phyloP scores from a whole-genome alignment of 2,113 vertebrate genomes.

The Pheucticus melanocephalus region DNA sequence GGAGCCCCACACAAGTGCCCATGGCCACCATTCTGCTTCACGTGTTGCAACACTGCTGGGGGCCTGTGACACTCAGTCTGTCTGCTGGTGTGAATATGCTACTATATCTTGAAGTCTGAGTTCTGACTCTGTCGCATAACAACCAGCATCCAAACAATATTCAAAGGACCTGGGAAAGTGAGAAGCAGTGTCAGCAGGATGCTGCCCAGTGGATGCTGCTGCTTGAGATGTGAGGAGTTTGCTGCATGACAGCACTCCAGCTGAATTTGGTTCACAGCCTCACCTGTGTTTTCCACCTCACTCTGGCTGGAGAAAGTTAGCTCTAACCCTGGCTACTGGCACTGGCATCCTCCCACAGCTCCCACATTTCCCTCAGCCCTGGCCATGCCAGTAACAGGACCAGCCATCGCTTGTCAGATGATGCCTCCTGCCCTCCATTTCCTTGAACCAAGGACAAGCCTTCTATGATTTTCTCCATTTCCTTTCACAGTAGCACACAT shows the following conservation, averaged over 20 bases:
- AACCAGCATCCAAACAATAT: background rate
- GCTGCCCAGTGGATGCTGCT: background rate
- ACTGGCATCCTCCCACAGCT: background rate
- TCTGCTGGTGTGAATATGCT: background rate
- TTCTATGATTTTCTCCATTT: background rate
- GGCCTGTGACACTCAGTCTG: background rate
- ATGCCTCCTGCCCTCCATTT: rapidly evolving
- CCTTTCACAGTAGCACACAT: background rate
- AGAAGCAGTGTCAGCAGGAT: background rate
- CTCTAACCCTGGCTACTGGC: background rate
- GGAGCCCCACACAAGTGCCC: background rate
- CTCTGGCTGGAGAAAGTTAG: background rate
- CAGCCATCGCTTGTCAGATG: background rate
- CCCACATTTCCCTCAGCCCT: background rate
- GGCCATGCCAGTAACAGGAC: background rate
- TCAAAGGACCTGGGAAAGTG: background rate
- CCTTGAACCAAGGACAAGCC: background rate
- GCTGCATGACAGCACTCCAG: background rate
- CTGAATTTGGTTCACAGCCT: background rate
- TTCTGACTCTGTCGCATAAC: background rate
- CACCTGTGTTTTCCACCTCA: background rate
- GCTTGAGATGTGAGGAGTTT: background rate
- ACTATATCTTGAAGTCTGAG: background rate
- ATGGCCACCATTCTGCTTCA: background rate
- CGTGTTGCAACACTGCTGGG: background rate